Percentiles rank a stretch among this genome's conserved stretches.
Conservation (phyloP, 2,113 vertebrate genomes). For the Bucco capensis region DNA sequence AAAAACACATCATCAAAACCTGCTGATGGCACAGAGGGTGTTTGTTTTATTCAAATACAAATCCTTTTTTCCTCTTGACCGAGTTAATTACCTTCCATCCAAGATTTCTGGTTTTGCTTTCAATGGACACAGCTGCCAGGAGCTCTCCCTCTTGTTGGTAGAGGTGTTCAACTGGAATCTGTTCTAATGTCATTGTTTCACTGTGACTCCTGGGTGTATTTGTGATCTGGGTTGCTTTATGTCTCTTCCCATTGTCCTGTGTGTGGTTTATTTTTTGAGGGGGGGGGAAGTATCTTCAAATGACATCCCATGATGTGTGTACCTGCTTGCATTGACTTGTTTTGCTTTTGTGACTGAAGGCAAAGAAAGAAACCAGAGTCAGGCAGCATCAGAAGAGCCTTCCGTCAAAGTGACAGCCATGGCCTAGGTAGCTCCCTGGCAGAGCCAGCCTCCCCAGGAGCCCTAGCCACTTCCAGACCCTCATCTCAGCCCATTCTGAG, state of each 20-base stretch:
- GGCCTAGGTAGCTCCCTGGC: conserved; percentile 75
- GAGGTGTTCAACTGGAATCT: not conserved
- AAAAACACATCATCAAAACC: conserved; percentile 64
- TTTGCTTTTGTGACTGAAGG: conserved; percentile 80
- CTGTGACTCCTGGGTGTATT: not conserved
- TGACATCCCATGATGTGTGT: not conserved
- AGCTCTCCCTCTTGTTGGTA: not conserved
- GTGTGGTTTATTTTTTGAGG: conserved; percentile 7
- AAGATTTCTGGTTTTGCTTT: not conserved
- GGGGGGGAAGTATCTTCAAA: conserved; percentile 21
- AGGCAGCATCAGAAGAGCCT: conserved; percentile 86
- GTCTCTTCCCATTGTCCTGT: conserved; percentile 44
- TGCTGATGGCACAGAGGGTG: conserved; percentile 52
- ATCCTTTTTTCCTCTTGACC: conserved; percentile 5
- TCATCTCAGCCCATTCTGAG: conserved; percentile 85
- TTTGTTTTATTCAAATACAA: not conserved
- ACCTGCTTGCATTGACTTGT: conserved; percentile 63
- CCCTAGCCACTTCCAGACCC: conserved; percentile 80
- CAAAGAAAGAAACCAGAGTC: conserved; percentile 91
- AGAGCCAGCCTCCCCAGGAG: conserved; percentile 73
- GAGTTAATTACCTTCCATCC: conserved; percentile 1
- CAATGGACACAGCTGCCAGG: conserved; percentile 31
- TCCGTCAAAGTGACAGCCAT: conserved; percentile 85
- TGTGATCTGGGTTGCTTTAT: not conserved
- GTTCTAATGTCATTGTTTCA: not conserved